Evolutionary conservation across 2,888 invertebrate species (phyloP).

Genomic region (Polietes domitor): DNA sequence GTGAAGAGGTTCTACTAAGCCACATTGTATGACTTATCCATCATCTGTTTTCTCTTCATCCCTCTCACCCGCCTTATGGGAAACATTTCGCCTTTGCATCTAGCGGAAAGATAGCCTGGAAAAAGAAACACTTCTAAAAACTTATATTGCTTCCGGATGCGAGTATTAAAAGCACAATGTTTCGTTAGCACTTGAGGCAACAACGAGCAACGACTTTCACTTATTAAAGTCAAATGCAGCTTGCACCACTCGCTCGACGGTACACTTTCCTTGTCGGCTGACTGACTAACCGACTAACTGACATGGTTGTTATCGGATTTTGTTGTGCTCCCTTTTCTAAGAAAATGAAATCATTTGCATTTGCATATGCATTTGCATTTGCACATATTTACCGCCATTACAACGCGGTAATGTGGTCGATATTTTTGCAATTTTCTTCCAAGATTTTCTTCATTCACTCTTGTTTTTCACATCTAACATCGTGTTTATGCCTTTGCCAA

Average conservation of each 20-base stretch:
- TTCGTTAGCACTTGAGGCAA: not conserved
- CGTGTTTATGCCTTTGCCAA: not conserved
- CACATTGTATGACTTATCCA: too few relatives aligned
- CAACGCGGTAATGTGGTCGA: not conserved
- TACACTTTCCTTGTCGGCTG: not conserved
- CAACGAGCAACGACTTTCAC: not conserved
- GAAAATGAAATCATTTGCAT: constrained; percentile 35
- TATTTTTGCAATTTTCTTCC: not conserved
- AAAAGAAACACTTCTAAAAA: not conserved
- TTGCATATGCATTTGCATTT: too few relatives aligned
- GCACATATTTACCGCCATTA: constrained; percentile 34
- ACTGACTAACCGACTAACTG: too few relatives aligned
- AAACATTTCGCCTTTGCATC: too few relatives aligned
- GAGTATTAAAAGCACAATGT: not conserved
- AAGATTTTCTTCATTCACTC: not conserved
- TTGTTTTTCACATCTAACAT: not conserved
- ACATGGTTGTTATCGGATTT: not conserved
- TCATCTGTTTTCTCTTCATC: too few relatives aligned
- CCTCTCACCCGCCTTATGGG: too few relatives aligned
- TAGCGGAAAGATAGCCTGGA: not conserved
- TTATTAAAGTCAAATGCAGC: not conserved
- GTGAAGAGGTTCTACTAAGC: too few relatives aligned
- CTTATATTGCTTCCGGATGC: not conserved
- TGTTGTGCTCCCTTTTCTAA: not conserved
- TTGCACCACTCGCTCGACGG: not conserved